Conservation (phyloP, 2,113 vertebrate species). For the Empidonax alnorum region DNA sequence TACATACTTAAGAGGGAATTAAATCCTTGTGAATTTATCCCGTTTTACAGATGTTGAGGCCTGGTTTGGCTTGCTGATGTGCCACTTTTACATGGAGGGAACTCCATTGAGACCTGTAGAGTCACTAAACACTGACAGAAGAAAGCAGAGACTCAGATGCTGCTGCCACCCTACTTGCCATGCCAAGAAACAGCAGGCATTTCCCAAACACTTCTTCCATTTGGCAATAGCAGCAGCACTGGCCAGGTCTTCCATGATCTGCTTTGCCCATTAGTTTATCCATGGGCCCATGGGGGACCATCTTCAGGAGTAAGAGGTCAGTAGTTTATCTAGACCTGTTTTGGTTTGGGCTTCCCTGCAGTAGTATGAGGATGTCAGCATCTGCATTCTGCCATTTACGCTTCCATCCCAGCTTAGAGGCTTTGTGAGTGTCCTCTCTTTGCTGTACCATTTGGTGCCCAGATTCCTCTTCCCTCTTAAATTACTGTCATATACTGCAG, state of each 20-base stretch:
- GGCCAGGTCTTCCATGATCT: neutral
- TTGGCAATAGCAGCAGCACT: neutral
- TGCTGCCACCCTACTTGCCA: neutral
- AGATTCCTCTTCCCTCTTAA: constrained; percentile 42
- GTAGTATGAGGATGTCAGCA: neutral
- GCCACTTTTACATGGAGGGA: constrained; percentile 9
- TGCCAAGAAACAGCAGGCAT: neutral
- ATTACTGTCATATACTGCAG: constrained; percentile 19
- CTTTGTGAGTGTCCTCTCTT: constrained; percentile 15
- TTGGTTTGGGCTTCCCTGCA: neutral
- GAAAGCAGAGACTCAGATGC: neutral
- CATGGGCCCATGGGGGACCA: neutral
- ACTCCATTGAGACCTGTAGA: constrained; percentile 21
- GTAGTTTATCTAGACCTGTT: neutral
- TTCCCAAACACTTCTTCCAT: neutral
- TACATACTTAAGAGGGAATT: constrained; percentile 20
- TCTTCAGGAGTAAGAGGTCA: neutral
- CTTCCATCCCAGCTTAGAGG: neutral
- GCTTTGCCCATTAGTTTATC: neutral
- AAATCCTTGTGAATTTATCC: constrained; percentile 37
- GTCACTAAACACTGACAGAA: constrained; percentile 11
- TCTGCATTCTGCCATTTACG: neutral
- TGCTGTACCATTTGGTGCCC: constrained; percentile 50
- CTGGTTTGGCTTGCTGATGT: constrained; percentile 1
- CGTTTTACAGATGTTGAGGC: constrained; percentile 26